Evolutionary conservation across 2,797 vertebrate species (phyloP), one percentile per base, ranked within the genome.

Genomic region (Aphelocoma californica): DNA sequence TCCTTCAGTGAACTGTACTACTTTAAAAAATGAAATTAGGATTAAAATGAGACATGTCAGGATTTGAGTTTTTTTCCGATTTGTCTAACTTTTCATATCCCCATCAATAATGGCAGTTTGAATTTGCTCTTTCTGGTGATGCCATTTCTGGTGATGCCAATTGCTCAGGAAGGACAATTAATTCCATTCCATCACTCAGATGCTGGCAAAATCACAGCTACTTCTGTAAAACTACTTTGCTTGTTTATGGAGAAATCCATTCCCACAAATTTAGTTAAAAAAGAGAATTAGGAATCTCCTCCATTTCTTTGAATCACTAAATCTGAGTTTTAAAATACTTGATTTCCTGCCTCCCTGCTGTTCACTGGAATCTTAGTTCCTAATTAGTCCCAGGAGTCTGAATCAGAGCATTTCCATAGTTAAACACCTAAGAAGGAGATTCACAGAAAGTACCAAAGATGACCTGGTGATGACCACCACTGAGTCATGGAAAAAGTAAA

Each of bases 51-150:
- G 42, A 80, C 7, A 10, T 48, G 3, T 75, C 29, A 72, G 62
- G 61, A 69, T 48, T 57, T 58, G 3, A 3, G 0, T 2, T 32
- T 47, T 51, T 71, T 56, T 18, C 3, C 1, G 0, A n/a, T 81
- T 67, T 12, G 91, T 85, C 31, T 74, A 44, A 36, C 14, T 86
- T 53, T 77, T 74, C 29, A 7, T 86, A 45, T 56, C 24, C 8
- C 17, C 28, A 25, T 50, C 48, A 75, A 8, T 69, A 84, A 56
- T 18, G 9, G 31, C 47, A 74, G 12, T 66, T 82, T 64, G n/a
- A 69, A 45, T 51, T 88, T 73, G 5, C 36, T 65, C 31, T 60
- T 84, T 64, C n/a, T 53, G 23, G 53, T 58, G 12, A 24, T 66
- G n/a, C 21, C 40, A 25, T 16, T 84, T 70, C 50, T 58, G n/a